Percentiles rank a stretch among this genome's conserved stretches.
Conservation (phyloP, 2,113 vertebrate species). For the Ptilonorhynchus violaceus region DNA sequence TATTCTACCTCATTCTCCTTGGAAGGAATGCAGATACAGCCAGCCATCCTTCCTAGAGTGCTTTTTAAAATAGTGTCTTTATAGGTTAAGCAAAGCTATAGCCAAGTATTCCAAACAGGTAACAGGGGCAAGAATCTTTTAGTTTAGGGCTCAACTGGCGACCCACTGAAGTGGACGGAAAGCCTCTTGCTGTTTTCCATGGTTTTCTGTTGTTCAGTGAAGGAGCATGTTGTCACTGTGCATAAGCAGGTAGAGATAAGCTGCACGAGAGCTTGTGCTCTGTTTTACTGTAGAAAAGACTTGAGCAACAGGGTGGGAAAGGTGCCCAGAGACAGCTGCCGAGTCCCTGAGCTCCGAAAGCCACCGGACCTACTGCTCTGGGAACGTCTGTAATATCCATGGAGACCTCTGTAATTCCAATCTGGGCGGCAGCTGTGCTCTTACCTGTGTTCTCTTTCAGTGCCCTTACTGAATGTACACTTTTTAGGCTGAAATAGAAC, state of each 20-base stretch:
- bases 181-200: neutral
- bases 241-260: neutral
- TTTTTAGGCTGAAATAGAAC: neutral
- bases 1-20: neutral
- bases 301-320: neutral
- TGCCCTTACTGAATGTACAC: neutral
- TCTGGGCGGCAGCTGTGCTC: neutral
- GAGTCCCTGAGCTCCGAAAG: neutral
- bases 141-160: neutral
- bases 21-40: neutral
- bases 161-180: neutral
- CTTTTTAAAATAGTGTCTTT: neutral
- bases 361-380: rapidly evolving
- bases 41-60: neutral
- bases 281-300: neutral
- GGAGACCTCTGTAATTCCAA: neutral
- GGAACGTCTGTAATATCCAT: too few species aligned
- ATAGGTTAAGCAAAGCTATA: neutral
- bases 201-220: neutral
- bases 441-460: neutral
- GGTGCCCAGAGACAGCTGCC: neutral
- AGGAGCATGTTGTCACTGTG: neutral
- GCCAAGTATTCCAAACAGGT: neutral
- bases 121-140: neutral
- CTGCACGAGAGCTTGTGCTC: neutral